phyloP scores from a whole-genome alignment of 2,888 invertebrate genomes.

The Eudasyphora cyanicolor region DNA sequence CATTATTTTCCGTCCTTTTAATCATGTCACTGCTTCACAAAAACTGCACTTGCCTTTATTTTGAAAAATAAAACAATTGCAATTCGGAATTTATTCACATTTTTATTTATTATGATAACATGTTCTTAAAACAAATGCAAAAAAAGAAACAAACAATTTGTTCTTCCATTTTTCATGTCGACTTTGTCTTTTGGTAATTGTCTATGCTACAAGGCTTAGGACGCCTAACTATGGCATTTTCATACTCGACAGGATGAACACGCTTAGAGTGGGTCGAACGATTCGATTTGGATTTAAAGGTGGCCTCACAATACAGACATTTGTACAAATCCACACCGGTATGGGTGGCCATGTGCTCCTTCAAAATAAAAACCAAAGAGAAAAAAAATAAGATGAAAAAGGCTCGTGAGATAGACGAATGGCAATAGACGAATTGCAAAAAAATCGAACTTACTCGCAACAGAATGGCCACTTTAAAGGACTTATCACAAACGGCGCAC shows the following conservation, averaged over 20 bases:
- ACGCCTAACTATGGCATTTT: background rate
- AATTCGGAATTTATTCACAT: background rate
- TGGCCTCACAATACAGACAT: slow-evolving; percentile 75
- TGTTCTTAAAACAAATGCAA: background rate
- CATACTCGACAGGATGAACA: slow-evolving; percentile 74
- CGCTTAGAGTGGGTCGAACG: slow-evolving; percentile 77
- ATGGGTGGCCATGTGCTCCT: slow-evolving; percentile 78
- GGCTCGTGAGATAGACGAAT: slow-evolving; percentile 73
- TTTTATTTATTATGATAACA: background rate
- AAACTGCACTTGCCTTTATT: too few relatives aligned
- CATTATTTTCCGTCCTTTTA: too few relatives aligned
- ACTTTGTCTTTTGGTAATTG: background rate
- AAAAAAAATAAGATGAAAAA: slow-evolving; percentile 67
- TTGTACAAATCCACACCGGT: slow-evolving; percentile 76
- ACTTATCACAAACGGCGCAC: slow-evolving; percentile 75
- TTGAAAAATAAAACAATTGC: too few relatives aligned
- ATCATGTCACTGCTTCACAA: too few relatives aligned
- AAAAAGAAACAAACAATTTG: background rate
- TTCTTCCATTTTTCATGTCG: background rate
- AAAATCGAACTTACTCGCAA: slow-evolving; percentile 70
- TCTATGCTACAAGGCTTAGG: background rate
- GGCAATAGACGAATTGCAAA: background rate
- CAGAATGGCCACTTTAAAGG: slow-evolving; percentile 70
- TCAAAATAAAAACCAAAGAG: background rate
- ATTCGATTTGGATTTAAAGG: slow-evolving; percentile 76